A percentile compares a stretch with the other conserved stretches of the same genome.
These are phyloP conservation scores for Eremobia ochroleuca DNA, from an alignment of 2,888 invertebrate species.

Conservation along the genomic window DNA sequence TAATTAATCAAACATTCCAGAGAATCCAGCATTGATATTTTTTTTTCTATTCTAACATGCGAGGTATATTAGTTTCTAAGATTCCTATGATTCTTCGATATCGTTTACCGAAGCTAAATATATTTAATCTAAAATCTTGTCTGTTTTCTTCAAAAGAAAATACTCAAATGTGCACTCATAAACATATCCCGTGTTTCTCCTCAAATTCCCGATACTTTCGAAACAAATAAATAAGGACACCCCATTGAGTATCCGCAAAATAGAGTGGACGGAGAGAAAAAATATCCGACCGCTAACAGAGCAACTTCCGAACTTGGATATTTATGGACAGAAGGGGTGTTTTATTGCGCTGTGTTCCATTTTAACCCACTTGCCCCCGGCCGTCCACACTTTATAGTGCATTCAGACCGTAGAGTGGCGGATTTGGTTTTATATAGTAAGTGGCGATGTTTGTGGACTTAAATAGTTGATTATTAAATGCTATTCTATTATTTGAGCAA, in stretches of 20 bases:
- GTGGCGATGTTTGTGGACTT: background rate
- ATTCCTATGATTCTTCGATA: background rate
- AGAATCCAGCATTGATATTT: background rate
- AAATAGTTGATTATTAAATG: too few relatives aligned
- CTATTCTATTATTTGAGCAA: too few relatives aligned
- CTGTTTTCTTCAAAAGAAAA: background rate
- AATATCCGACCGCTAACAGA: conserved; percentile 89
- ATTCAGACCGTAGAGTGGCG: conserved; percentile 74
- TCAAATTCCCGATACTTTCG: conserved; percentile 56
- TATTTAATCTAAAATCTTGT: background rate
- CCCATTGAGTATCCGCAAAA: conserved; percentile 84
- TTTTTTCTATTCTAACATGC: too few relatives aligned
- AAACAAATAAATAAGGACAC: conserved; percentile 73
- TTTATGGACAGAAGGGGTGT: conserved; percentile 90
- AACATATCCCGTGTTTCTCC: conserved; percentile 1
- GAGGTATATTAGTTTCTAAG: background rate
- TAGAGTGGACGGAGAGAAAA: conserved; percentile 84
- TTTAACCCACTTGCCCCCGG: conserved; percentile 90
- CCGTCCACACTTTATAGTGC: conserved; percentile 84
- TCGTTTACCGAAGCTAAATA: too few relatives aligned
- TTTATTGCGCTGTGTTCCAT: conserved; percentile 88
- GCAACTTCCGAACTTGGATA: conserved; percentile 89
- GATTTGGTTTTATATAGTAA: conserved; percentile 13
- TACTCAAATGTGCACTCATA: background rate
- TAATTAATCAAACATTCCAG: background rate